Conservation (phyloP, 2,888 invertebrate genomes). For the Mythimna lalbum region DNA sequence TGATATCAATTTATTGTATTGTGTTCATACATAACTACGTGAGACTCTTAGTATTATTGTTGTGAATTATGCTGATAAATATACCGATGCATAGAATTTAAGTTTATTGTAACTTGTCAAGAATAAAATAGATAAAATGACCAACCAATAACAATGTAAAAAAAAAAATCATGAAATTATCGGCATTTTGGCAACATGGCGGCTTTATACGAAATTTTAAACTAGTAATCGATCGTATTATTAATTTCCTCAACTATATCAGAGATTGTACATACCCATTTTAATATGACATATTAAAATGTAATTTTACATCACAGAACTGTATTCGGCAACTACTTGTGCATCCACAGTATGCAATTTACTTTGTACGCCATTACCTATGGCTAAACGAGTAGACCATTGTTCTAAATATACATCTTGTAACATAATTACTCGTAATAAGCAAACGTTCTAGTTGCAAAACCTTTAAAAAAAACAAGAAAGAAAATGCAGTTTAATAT, state of each 20-base stretch:
- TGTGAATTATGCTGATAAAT: constrained; percentile 2
- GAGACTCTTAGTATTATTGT: constrained; percentile 8
- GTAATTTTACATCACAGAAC: too few species aligned
- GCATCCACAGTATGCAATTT: too few species aligned
- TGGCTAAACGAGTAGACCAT: too few species aligned
- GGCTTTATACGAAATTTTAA: not conserved
- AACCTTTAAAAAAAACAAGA: not conserved
- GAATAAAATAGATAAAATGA: not conserved
- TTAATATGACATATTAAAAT: too few species aligned
- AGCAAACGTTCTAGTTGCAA: not conserved
- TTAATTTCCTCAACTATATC: too few species aligned
- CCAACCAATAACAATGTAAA: not conserved
- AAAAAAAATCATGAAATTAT: not conserved
- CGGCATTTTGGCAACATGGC: not conserved
- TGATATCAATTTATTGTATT: constrained; percentile 29
- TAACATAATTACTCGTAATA: not conserved
- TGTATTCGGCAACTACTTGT: too few species aligned
- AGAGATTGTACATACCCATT: too few species aligned
- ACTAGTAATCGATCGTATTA: too few species aligned
- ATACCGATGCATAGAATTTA: not conserved
- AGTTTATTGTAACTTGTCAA: not conserved
- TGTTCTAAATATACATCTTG: too few species aligned
- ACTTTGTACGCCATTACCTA: too few species aligned
- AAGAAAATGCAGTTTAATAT: not conserved
- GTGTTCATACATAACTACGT: constrained; percentile 17